Conservation (phyloP, 2,888 invertebrate species). For the Cerceris rybyensis region DNA sequence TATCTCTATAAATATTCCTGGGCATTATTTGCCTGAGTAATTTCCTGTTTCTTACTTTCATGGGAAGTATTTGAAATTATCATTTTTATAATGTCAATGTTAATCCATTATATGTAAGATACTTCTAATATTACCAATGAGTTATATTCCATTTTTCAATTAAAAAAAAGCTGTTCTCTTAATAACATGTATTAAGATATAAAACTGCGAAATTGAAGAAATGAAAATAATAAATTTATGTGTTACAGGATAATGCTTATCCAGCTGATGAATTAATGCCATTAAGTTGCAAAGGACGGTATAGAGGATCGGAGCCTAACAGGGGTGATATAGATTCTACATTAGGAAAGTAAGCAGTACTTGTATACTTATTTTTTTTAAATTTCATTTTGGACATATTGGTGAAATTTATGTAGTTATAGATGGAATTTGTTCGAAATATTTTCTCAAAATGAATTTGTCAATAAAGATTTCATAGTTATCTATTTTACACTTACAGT, state of each 20-base stretch:
- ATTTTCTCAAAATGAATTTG: slow-evolving; percentile 14
- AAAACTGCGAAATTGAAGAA: background rate
- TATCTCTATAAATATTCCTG: no score
- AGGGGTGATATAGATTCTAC: slow-evolving; percentile 98
- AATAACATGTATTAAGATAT: background rate
- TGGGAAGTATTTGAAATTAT: no score
- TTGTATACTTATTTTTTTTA: no score
- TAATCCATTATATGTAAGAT: background rate
- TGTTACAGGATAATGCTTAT: slow-evolving; percentile 91
- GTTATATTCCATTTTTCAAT: background rate
- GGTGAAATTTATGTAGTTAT: no score
- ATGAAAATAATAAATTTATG: slow-evolving; percentile 5
- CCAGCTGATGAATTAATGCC: slow-evolving; percentile 99
- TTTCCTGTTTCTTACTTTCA: no score
- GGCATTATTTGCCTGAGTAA: no score
- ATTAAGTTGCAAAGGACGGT: slow-evolving; percentile 95
- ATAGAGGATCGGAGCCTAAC: slow-evolving; percentile 93
- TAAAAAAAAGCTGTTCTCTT: background rate
- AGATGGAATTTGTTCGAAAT: slow-evolving; percentile 5
- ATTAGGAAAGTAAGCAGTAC: slow-evolving; percentile 93
- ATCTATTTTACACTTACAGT: slow-evolving; percentile 84
- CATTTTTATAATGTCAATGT: no score
- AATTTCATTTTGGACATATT: no score
- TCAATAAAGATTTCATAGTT: slow-evolving; percentile 11
- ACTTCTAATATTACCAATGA: no score